Evolutionary conservation across 2,797 vertebrate genomes (phyloP).

Genomic region (Melopsittacus undulatus): DNA sequence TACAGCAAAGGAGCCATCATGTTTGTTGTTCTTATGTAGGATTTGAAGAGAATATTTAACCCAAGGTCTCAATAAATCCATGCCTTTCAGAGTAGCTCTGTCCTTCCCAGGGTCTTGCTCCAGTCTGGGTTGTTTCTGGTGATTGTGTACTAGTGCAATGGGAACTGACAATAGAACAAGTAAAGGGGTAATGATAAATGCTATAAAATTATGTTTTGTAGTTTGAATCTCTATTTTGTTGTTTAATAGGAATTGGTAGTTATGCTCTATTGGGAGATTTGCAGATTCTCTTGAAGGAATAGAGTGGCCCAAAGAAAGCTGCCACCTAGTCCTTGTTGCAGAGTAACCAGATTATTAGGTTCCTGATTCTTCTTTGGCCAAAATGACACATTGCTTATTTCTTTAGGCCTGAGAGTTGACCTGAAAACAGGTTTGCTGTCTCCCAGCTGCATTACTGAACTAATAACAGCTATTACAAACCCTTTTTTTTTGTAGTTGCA

Average conservation of each 20-base stretch:
- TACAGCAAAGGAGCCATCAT: accelerated
- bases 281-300: not conserved
- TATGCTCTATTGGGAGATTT: not conserved
- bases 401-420: not conserved
- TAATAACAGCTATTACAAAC: not conserved
- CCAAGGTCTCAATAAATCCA: not conserved
- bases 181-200: not conserved
- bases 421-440: not conserved
- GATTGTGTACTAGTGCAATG: not conserved
- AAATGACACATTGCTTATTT: accelerated
- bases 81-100: not conserved
- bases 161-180: not conserved
- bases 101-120: not conserved
- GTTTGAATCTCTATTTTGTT: not conserved
- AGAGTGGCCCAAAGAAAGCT: not conserved
- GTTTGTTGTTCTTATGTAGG: not conserved
- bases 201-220: not conserved
- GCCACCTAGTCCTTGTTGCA: not conserved
- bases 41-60: not conserved
- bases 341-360: not conserved
- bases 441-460: not conserved
- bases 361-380: not conserved
- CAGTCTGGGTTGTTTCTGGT: not conserved
- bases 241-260: not conserved
- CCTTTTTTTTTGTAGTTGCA: not conserved